phyloP scores from a whole-genome alignment of 2,888 invertebrate genomes.

The Odontothrips loti region DNA sequence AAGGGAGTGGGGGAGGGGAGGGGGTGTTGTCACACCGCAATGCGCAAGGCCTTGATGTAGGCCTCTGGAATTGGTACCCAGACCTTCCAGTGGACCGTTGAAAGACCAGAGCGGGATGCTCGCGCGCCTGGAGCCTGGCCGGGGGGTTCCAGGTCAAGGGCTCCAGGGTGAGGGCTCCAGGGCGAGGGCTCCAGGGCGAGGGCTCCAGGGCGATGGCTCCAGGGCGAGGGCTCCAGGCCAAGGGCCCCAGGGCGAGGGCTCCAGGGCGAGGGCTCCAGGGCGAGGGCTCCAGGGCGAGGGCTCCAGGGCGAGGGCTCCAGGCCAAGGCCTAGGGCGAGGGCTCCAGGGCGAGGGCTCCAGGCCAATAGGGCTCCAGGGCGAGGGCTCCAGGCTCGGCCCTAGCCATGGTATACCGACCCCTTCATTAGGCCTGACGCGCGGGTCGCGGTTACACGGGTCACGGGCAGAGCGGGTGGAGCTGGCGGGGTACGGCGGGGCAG shows the following conservation, averaged over 20 bases:
- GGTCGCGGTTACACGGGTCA: slow-evolving; percentile 18
- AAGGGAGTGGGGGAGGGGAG: no score
- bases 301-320: not conserved
- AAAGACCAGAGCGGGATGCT: no score
- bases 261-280: not conserved
- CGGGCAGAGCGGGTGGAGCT: not conserved
- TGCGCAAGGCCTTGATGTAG: no score
- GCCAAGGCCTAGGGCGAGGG: not conserved
- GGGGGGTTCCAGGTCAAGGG: not conserved
- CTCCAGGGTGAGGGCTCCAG: not conserved
- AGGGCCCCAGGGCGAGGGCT: not conserved
- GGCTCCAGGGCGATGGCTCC: no score
- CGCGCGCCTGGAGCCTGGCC: no score
- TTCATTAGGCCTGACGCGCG: slow-evolving; percentile 19
- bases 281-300: not conserved
- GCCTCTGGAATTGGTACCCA: no score
- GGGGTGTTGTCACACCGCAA: no score
- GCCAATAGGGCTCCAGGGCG: not conserved
- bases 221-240: not conserved
- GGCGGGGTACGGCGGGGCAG: not conserved
- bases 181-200: not conserved
- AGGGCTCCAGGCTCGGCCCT: not conserved
- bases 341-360: not conserved
- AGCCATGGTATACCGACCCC: not conserved
- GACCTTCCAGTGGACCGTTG: no score